Conservation (phyloP, 1,140 invertebrate species). For the Gryon sp. region DNA sequence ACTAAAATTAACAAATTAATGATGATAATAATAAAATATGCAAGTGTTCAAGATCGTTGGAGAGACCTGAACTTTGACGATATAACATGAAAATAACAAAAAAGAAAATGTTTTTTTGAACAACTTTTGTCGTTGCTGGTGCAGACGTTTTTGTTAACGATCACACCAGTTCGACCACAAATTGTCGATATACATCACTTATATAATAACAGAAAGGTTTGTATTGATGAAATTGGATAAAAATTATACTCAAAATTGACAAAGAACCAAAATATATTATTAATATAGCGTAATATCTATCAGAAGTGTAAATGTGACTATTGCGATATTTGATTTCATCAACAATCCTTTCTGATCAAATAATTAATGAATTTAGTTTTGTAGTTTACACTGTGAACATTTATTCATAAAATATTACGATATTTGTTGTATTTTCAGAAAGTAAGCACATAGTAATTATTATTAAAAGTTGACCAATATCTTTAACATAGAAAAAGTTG, state of each 20-base stretch:
- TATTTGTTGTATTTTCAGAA: too few relatives aligned
- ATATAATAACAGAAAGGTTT: not conserved
- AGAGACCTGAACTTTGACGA: constrained; percentile 45
- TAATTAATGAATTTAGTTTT: constrained; percentile 30
- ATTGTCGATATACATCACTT: constrained; percentile 22
- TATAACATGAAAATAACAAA: constrained; percentile 31
- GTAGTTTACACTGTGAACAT: too few relatives aligned
- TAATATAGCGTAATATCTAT: too few relatives aligned
- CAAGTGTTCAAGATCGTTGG: constrained; percentile 62
- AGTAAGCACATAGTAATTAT: too few relatives aligned
- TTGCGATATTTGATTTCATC: constrained; percentile 20
- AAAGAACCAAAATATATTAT: not conserved
- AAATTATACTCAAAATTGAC: not conserved
- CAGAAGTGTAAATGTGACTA: too few relatives aligned
- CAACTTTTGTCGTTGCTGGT: constrained; percentile 35
- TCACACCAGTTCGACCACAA: not conserved
- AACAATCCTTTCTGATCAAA: constrained; percentile 12
- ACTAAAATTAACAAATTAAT: constrained; percentile 15
- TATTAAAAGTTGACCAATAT: too few relatives aligned
- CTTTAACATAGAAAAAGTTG: too few relatives aligned
- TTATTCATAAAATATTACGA: too few relatives aligned
- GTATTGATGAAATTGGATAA: constrained; percentile 31
- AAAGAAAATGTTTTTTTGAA: too few relatives aligned
- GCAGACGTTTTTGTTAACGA: constrained; percentile 5
- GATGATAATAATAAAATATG: constrained; percentile 55